Conservation (phyloP, 2,888 invertebrate genomes). For the Drosophila meridionalis region DNA sequence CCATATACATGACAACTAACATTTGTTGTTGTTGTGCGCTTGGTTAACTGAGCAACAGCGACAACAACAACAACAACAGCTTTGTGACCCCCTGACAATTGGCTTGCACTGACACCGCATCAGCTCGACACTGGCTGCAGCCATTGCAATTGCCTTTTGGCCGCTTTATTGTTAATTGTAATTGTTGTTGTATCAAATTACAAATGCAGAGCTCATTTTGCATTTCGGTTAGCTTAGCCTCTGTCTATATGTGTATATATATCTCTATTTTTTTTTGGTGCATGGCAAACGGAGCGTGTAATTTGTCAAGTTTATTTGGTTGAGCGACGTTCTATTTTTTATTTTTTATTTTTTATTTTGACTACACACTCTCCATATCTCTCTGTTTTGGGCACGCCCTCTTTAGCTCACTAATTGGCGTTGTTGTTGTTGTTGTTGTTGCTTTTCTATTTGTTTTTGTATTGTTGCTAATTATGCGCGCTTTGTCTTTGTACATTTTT, state of each 20-base stretch:
- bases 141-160: slow-evolving; percentile 30
- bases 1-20: slow-evolving; percentile 17
- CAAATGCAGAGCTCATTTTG: slow-evolving; percentile 42
- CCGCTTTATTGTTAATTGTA: slow-evolving; percentile 12
- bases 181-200: slow-evolving; percentile 46
- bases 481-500: slow-evolving; percentile 42
- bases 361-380: neutral
- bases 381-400: slow-evolving; percentile 25
- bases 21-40: slow-evolving; percentile 37
- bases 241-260: neutral
- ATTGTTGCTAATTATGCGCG: slow-evolving; percentile 69
- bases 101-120: slow-evolving; percentile 18
- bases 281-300: slow-evolving; percentile 65
- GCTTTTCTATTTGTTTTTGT: slow-evolving; percentile 34
- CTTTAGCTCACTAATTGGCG: slow-evolving; percentile 55
- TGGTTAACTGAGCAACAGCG: slow-evolving; percentile 52
- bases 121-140: slow-evolving; percentile 25
- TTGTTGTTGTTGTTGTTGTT: slow-evolving; percentile 24
- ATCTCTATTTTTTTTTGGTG: slow-evolving; percentile 11
- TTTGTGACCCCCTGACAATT: slow-evolving; percentile 22
- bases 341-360: slow-evolving; percentile 11
- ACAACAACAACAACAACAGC: slow-evolving; percentile 15
- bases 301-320: slow-evolving; percentile 79
- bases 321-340: slow-evolving; percentile 52
- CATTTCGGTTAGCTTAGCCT: slow-evolving; percentile 10